These are phyloP conservation scores for Pandion haliaetus DNA, from an alignment of 2,113 vertebrate species.

Conservation along the genomic window DNA sequence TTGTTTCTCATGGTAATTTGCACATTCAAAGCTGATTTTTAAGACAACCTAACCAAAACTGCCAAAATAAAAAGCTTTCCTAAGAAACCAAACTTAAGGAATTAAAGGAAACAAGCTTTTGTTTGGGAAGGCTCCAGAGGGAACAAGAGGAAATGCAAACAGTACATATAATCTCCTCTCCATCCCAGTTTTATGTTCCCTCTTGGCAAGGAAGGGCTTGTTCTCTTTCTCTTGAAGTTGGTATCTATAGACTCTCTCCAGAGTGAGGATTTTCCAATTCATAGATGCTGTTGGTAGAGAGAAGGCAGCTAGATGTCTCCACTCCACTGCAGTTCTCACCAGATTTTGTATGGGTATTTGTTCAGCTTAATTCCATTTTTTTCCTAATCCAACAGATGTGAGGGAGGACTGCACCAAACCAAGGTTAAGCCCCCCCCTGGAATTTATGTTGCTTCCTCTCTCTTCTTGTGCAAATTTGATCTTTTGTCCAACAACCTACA, in stretches of 20 bases:
- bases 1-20: not conserved
- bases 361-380: not conserved
- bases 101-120: not conserved
- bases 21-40: not conserved
- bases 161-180: not conserved
- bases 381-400: not conserved
- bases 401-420: not conserved
- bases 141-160: not conserved
- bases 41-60: not conserved
- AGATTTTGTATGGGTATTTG: not conserved
- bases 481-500: not conserved
- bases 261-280: not conserved
- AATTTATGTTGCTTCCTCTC: not conserved
- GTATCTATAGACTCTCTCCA: not conserved
- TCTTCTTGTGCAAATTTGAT: not conserved
- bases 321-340: conserved; percentile 34
- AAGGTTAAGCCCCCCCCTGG: not conserved
- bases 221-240: not conserved
- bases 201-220: not conserved
- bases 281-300: not conserved
- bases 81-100: not conserved
- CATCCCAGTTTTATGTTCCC: not conserved
- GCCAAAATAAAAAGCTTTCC: not conserved
- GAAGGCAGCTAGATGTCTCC: conserved; percentile 61
- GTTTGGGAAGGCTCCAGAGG: not conserved